Evolutionary conservation across 1,140 invertebrate species (phyloP).

Genomic region (Drosophila novamexicana): DNA sequence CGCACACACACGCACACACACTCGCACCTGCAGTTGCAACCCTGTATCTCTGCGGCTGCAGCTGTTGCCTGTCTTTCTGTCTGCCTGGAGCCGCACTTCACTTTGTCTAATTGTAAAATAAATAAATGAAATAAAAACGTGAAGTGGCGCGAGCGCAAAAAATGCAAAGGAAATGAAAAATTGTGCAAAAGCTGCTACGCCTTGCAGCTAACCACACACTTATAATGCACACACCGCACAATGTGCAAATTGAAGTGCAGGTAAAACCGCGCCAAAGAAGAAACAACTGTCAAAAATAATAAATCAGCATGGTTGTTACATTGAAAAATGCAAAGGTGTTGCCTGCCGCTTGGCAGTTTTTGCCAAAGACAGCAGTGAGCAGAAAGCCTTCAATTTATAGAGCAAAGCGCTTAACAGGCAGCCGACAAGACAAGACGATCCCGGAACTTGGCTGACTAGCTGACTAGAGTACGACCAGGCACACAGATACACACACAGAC

Average conservation of each 20-base stretch:
- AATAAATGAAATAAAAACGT: slow-evolving; percentile 75
- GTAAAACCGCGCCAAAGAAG: slow-evolving; percentile 2
- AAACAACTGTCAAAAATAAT: slow-evolving; percentile 68
- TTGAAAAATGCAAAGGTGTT: slow-evolving; percentile 44
- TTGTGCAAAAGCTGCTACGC: slow-evolving; percentile 42
- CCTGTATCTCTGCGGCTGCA: slow-evolving; percentile 9
- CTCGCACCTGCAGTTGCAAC: slow-evolving; percentile 25
- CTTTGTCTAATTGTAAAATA: slow-evolving; percentile 79
- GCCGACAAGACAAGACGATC: slow-evolving; percentile 39
- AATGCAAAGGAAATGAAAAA: slow-evolving; percentile 67
- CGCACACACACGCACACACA: background rate
- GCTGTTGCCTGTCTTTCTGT: slow-evolving; percentile 29
- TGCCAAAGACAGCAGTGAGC: slow-evolving; percentile 13
- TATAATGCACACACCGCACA: slow-evolving; percentile 8
- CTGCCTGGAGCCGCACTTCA: slow-evolving; percentile 64
- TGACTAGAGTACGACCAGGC: slow-evolving; percentile 1
- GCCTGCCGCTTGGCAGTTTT: slow-evolving; percentile 3
- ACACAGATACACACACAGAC: background rate
- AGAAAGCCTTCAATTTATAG: slow-evolving; percentile 61
- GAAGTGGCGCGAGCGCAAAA: slow-evolving; percentile 52
- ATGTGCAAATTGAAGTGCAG: slow-evolving; percentile 24
- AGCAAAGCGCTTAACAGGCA: slow-evolving; percentile 36
- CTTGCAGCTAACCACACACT: slow-evolving; percentile 33
- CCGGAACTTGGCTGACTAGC: slow-evolving; percentile 53
- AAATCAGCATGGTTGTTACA: slow-evolving; percentile 63